Base-by-base conservation (phyloP, 2,113 vertebrate species). In the Panurus biarmicus region DNA sequence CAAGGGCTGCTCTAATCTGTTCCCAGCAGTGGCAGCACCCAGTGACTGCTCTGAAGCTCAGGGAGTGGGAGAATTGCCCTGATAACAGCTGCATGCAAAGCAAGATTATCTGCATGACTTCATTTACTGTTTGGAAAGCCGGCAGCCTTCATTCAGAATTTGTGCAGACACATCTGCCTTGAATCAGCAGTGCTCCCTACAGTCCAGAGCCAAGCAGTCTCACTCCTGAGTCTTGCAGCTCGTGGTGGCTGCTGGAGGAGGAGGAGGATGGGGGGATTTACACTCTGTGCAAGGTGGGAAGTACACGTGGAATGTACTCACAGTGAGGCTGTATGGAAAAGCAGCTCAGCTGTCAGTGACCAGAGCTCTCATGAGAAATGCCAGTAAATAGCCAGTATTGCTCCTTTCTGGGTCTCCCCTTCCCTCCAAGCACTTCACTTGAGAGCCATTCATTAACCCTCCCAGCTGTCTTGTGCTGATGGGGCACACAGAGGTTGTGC, bases 121-220 rank as follows among this genome's bases (percentile, higher is more conserved):
- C 81, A 87, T 87, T 85, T 75, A 56, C 82, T 54, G 90, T 84
- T 86, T 90, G 91, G 78, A 91, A 87, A 69, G 20, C 60, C n/a
- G 5, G 31, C 60, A 21, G 48, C 53, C 85, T 70, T 84, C 85
- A 77, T 86, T 94, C 85, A 95, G 93, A 82, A 50, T 54, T 67
- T 75, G 88, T 57, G 64, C 75, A 33, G 89, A 69, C 71, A 62
- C 84, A 91, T 95, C 97, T 89, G 88, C 85, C 90, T 87, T 95
- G 96, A 95, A 91, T 94, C 96, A 94, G 94, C 86, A 91, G 84
- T 83, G 94, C 81, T 87, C 89, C 79, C 61, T 85, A 84, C 89
- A 91, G 84, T 88, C 70, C 44, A 12, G 18, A 73, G 85, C 93
- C 77, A 48, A 82, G 83, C 31, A 89, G 73, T 80, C 74, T 65